phyloP scores from a whole-genome alignment of 2,113 vertebrate species.

The Ochotona princeps region DNA sequence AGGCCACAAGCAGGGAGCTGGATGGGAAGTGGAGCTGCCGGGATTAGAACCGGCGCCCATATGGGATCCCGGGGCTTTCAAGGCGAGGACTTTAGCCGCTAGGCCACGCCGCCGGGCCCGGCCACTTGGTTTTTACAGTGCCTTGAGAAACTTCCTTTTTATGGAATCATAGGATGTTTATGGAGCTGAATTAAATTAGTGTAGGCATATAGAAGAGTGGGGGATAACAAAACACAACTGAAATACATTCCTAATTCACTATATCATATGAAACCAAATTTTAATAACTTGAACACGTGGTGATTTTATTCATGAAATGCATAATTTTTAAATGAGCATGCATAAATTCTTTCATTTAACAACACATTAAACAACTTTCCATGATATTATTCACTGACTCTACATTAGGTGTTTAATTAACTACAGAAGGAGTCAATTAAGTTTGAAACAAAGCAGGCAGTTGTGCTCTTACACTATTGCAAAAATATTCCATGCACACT shows the following conservation, averaged over 20 bases:
- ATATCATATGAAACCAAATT: background rate
- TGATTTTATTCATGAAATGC: background rate
- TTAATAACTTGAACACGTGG: background rate
- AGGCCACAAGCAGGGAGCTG: too few relatives aligned
- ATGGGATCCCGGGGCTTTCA: too few relatives aligned
- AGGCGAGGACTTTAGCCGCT: too few relatives aligned
- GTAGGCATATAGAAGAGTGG: background rate
- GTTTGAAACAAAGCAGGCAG: conserved; percentile 80
- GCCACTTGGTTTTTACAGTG: background rate
- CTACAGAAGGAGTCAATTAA: conserved; percentile 79
- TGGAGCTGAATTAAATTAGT: background rate
- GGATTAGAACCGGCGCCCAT: too few relatives aligned
- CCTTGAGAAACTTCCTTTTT: background rate
- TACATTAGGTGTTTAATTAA: conserved; percentile 83
- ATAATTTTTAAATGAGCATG: conserved; percentile 55
- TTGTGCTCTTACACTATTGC: conserved; percentile 65
- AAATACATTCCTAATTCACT: background rate
- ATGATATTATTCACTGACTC: conserved; percentile 74
- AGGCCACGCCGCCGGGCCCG: too few relatives aligned
- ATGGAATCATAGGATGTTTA: background rate
- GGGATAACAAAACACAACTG: background rate
- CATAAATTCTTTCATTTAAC: conserved; percentile 71
- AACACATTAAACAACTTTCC: conserved; percentile 78
- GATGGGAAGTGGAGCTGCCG: too few relatives aligned
- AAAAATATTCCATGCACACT: conserved; percentile 66